Evolutionary conservation across 2,113 vertebrate species (phyloP).

Genomic region (Ceratotherium simum): DNA sequence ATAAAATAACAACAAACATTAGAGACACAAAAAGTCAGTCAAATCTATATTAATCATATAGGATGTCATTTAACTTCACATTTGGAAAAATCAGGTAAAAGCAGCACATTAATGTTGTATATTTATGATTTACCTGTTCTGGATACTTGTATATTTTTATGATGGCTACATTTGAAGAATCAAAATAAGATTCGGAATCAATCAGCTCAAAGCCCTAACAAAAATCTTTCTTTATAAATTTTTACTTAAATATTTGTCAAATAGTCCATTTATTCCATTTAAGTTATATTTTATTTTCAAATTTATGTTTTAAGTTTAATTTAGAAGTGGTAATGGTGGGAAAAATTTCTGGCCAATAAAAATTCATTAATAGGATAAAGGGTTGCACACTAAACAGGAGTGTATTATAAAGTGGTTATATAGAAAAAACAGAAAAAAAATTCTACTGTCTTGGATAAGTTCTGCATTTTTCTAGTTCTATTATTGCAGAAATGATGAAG

Average conservation of each 20-base stretch:
- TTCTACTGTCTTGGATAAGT: not conserved
- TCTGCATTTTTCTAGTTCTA: conserved; percentile 22
- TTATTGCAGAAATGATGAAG: not conserved
- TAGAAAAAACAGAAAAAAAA: not conserved
- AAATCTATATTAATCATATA: not conserved
- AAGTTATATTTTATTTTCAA: conserved; percentile 25
- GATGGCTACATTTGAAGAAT: not conserved
- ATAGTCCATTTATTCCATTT: not conserved
- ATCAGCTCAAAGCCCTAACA: not conserved
- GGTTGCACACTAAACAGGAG: not conserved
- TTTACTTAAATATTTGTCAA: not conserved
- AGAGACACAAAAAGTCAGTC: conserved; percentile 67
- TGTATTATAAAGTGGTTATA: not conserved
- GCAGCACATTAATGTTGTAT: not conserved
- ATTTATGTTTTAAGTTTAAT: conserved; percentile 46
- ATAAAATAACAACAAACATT: conserved; percentile 73
- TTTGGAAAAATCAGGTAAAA: not conserved
- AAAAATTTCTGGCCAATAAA: not conserved
- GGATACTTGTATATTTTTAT: not conserved
- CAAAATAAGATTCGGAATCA: not conserved
- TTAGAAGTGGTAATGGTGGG: not conserved
- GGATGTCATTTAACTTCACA: not conserved
- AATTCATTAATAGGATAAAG: not conserved
- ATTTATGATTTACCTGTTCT: conserved; percentile 1
- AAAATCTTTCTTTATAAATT: not conserved